Evolutionary conservation across 2,888 invertebrate species (phyloP).

Genomic region (Encarsia formosa): DNA sequence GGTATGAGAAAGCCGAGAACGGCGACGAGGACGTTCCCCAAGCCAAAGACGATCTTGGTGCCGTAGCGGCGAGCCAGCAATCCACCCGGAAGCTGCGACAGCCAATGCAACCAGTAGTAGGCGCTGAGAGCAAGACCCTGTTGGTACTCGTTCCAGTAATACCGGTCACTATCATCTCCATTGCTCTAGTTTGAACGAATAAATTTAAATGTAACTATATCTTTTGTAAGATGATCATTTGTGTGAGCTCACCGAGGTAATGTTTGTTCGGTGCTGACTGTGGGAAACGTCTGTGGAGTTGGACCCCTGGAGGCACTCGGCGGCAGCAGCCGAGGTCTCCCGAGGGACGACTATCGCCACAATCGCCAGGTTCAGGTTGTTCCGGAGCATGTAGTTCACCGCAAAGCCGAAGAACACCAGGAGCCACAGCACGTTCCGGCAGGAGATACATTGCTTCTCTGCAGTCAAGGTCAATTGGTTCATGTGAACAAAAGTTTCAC

Average conservation of each 20-base stretch:
- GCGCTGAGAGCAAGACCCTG: slow-evolving; percentile 64
- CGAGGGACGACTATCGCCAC: slow-evolving; percentile 59
- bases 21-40: slow-evolving; percentile 62
- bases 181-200: no score
- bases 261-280: no score
- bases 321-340: slow-evolving; percentile 32
- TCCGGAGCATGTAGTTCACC: slow-evolving; percentile 66
- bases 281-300: no score
- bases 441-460: slow-evolving; percentile 42
- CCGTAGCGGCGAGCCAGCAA: slow-evolving; percentile 65
- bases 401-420: slow-evolving; percentile 64
- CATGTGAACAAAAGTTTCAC: no score
- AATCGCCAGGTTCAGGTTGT: slow-evolving; percentile 65
- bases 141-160: slow-evolving; percentile 63
- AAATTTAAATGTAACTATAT: no score
- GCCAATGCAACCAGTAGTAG: slow-evolving; percentile 71
- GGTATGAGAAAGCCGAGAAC: slow-evolving; percentile 66
- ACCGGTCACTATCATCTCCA: no score
- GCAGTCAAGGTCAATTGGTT: no score
- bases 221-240: no score
- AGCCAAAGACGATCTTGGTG: slow-evolving; percentile 67
- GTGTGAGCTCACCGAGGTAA: no score
- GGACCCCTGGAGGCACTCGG: slow-evolving; percentile 33
- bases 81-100: slow-evolving; percentile 70
- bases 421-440: slow-evolving; percentile 59